A percentile compares a stretch with the other conserved stretches of the same genome.
phyloP scores from a whole-genome alignment of 2,797 vertebrate species.

The Pangasius sanitwongsei region DNA sequence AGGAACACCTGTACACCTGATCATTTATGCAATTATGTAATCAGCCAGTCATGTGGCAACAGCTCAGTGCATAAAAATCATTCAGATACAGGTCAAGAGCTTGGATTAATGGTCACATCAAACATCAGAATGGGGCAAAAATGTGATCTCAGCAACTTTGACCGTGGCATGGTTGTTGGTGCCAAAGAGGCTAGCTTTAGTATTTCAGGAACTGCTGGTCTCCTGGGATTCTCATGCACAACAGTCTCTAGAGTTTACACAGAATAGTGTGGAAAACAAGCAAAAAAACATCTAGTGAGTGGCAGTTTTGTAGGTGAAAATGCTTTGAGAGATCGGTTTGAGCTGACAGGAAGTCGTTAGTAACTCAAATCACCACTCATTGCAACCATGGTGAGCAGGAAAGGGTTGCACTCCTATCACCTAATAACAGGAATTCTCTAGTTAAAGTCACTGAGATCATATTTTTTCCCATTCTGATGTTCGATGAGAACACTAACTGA shows the following conservation, averaged over 20 bases:
- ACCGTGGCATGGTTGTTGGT: not conserved
- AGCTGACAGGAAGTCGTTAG: not conserved
- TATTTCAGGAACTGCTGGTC: not conserved
- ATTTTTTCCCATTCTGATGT: not conserved
- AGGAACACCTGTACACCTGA: not conserved
- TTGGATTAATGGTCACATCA: not conserved
- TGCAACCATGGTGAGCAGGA: not conserved
- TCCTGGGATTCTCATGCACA: not conserved
- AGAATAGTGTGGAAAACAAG: not conserved
- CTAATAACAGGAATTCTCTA: not conserved
- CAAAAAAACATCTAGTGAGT: not conserved
- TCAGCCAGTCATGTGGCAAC: not conserved
- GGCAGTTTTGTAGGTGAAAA: not conserved
- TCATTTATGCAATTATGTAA: not conserved
- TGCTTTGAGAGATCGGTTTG: not conserved
- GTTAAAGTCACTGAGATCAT: not conserved
- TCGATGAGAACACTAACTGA: not conserved
- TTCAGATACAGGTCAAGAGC: not conserved
- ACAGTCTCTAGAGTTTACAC: not conserved
- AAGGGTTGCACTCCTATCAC: not conserved
- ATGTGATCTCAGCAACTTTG: not conserved
- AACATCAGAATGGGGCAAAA: not conserved
- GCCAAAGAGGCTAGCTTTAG: not conserved
- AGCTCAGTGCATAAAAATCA: not conserved
- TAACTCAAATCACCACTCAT: not conserved